These are phyloP conservation scores for Heteromyza rotundicornis DNA, from an alignment of 2,888 invertebrate species.

Conservation along the genomic window DNA sequence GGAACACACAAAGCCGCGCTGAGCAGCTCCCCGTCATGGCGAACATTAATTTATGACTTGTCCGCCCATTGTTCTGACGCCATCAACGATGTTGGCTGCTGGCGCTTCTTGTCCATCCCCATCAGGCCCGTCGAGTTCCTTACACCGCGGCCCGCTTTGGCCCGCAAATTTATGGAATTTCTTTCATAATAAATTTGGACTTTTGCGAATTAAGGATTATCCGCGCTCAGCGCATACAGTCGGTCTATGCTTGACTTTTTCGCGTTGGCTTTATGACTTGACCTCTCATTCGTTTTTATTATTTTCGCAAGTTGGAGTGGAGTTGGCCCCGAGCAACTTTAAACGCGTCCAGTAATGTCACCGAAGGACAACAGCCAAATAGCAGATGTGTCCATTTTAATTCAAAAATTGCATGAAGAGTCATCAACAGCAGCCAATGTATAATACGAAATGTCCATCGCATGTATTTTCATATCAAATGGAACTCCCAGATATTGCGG, in stretches of 20 bases:
- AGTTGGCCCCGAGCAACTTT: no score
- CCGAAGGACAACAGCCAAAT: no score
- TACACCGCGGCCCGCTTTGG: background rate
- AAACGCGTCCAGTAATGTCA: no score
- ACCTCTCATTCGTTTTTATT: background rate
- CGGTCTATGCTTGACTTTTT: background rate
- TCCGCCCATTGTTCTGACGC: conserved; percentile 1
- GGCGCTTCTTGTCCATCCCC: background rate
- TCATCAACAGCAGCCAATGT: no score
- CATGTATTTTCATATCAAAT: no score
- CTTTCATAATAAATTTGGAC: conserved; percentile 31
- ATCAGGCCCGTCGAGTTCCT: background rate
- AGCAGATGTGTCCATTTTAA: no score
- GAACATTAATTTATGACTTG: background rate
- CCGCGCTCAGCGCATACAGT: background rate
- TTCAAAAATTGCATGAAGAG: no score
- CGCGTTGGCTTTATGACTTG: background rate
- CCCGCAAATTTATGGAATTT: conserved; percentile 29
- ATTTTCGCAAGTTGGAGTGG: background rate
- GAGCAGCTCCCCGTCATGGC: background rate
- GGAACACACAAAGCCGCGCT: background rate
- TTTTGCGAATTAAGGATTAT: conserved; percentile 19
- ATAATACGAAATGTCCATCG: no score
- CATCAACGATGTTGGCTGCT: background rate
- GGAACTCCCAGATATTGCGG: no score